Evolutionary conservation across 2,113 vertebrate species (phyloP), one percentile per base, ranked within the genome.

Genomic region (Equus przewalskii): DNA sequence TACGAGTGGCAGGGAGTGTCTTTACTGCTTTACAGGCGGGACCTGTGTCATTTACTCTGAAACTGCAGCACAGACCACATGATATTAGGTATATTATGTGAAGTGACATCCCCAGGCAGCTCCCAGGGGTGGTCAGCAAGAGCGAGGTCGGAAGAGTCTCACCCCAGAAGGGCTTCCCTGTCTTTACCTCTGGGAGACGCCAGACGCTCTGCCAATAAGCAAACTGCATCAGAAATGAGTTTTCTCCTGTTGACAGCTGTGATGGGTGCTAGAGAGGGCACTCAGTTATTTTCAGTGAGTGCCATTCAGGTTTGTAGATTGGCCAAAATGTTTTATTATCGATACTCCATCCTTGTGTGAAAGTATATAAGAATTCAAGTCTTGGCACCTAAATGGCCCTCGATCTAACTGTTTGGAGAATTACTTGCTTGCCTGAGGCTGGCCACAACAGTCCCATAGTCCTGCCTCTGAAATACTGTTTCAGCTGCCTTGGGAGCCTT

Each of bases 131-230:
- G 8, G 26, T 72, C 49, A 33, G 8, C 22, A 58, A 6, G 62
- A 26, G 4, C 58, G 69, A 7, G 1, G 75, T 36, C 64, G 56
- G 80, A 54, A 84, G 69, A 92, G 21, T 58, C 33, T 36, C n/a
- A 9, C 26, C 89, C 54, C 19, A 58, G 7, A 70, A 67, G 36
- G 54, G 44, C n/a, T 33, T 70, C 58, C 6, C 15, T 54, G 6
- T 19, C 69, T 93, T 86, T 26, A 72, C 30, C 51, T 87, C 80
- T 76, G 28, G 92, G 88, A 95, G 54, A 93, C 36, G 18, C 36
- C 36, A n/a, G 51, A 7, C 81, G 46, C 60, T 94, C 89, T 78
- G 9, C 64, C 58, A 46, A 28, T 73, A 80, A 56, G n/a, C 41
- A 64, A 79, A 73, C 62, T 60, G 33, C 33, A 3, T 80, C n/a